phyloP scores from a whole-genome alignment of 23 tunicate genomes.

The Ascidia mentula region DNA sequence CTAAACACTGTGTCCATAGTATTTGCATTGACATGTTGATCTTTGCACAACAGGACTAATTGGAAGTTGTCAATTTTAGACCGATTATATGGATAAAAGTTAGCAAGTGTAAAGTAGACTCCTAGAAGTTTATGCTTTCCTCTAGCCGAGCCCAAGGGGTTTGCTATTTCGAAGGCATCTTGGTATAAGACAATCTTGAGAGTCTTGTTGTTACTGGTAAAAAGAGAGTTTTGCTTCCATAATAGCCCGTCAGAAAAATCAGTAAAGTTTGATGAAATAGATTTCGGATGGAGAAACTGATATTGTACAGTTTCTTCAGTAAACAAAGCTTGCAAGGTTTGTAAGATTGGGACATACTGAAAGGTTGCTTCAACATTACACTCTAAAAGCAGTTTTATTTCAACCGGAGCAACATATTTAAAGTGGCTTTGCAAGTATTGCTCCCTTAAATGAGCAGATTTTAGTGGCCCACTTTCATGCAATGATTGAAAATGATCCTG shows the following conservation, averaged over 20 bases:
- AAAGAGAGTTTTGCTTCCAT: conserved; percentile 20
- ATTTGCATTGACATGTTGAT: neutral
- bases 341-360: too few species aligned
- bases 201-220: neutral
- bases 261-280: neutral
- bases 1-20: conserved; percentile 11
- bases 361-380: too few species aligned
- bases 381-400: too few species aligned
- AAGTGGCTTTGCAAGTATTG: too few species aligned
- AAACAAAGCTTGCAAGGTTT: conserved; percentile 25
- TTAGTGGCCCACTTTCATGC: too few species aligned
- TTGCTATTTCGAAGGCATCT: conserved; percentile 42
- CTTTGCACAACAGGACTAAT: conserved; percentile 41
- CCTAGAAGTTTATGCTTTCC: conserved; percentile 45
- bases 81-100: conserved; percentile 24
- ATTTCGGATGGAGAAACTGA: conserved; percentile 31
- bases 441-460: too few species aligned
- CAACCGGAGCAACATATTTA: too few species aligned
- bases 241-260: conserved; percentile 40
- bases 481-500: too few species aligned
- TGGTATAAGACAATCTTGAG: conserved; percentile 39
- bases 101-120: conserved; percentile 47
- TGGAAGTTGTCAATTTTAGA: conserved; percentile 35
- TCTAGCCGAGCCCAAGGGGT: conserved; percentile 33
- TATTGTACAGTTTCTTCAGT: neutral